Base-by-base conservation (phyloP, 2,888 invertebrate genomes). In the Cantharis rufa region DNA sequence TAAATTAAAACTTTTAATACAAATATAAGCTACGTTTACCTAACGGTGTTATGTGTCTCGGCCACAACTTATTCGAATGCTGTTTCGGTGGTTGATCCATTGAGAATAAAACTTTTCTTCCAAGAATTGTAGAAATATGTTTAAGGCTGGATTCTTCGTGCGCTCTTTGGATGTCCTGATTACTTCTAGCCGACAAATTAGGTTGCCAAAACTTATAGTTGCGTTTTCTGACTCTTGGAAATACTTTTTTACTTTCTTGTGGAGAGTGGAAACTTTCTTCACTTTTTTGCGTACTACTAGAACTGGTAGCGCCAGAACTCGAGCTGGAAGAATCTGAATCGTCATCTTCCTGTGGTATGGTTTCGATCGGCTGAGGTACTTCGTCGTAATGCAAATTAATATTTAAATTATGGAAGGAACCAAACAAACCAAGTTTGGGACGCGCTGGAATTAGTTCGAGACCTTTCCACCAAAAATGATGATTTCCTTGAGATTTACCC, bases 151-250 rank as follows among this genome's bases (percentile, higher is more conserved):
- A 92, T 88, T 96, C 96, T 87, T 96, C 96, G 85, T 92, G 93
- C 77, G 96, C 93, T 5, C 96, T 89, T 87, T 96, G 96, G 83
- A 95, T 93, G 87, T 96, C 96, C 87, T 96, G 96, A 89, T 96
- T 96, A 84, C 94, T 95, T 81, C 96, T 91, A 4, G 95, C 94
- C 0, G 95, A 94, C 74, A 94, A 88, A 81, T 94, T 93, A 16
- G 92, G 89, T 78, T 93, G 93, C 96, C 96, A 96, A 83, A 92
- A 91, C 21, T 93, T 91, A 5, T 91, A 92, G 10, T 89, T 89
- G 62, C 83, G 84, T 70, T 83, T 85, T 68, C 81, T 84, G 2
- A 72, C 72, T 61, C 89, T 73, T 77, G 79, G 77, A 77, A 78
- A 62, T 66, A 74, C 10, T 80, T 78, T 69, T 75, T 64, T 24